These are phyloP conservation scores for Ischnura elegans DNA, from an alignment of 2,888 invertebrate genomes.

Conservation along the genomic window DNA sequence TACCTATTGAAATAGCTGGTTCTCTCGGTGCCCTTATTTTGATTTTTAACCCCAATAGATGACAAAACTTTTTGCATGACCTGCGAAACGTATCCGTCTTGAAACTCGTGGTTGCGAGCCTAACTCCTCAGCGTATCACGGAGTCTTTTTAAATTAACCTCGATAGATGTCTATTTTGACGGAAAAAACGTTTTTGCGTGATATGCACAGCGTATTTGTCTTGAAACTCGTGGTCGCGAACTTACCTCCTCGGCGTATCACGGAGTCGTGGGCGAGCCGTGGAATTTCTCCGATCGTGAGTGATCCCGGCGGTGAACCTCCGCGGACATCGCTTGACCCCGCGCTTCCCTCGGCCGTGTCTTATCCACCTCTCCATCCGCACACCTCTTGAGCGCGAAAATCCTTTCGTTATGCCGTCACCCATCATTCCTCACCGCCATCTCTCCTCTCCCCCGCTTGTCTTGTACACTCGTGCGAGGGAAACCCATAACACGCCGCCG, in stretches of 20 bases:
- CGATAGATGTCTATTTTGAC: too few relatives aligned
- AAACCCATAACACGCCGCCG: not conserved
- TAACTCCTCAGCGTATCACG: too few relatives aligned
- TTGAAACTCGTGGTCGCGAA: not conserved
- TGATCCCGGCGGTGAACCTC: constrained; percentile 74
- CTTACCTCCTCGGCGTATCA: not conserved
- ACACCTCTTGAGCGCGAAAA: constrained; percentile 67
- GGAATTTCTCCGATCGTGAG: constrained; percentile 75
- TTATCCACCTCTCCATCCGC: constrained; percentile 75
- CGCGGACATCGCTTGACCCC: constrained; percentile 69
- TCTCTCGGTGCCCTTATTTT: too few relatives aligned
- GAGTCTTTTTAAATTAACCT: too few relatives aligned
- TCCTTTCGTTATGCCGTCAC: constrained; percentile 18
- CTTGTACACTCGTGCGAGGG: not conserved
- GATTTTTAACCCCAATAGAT: too few relatives aligned
- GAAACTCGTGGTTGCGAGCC: too few relatives aligned
- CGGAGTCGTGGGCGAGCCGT: not conserved
- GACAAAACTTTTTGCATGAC: too few relatives aligned
- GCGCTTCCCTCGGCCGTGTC: constrained; percentile 78
- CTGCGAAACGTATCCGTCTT: too few relatives aligned
- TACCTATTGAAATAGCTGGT: too few relatives aligned
- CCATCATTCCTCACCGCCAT: not conserved
- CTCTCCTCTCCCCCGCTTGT: not conserved
- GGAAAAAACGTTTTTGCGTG: too few relatives aligned
- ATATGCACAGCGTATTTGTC: too few relatives aligned